Percentiles rank a stretch among this genome's conserved stretches.
phyloP scores from a whole-genome alignment of 2,113 vertebrate genomes.

The Apodemus speciosus region DNA sequence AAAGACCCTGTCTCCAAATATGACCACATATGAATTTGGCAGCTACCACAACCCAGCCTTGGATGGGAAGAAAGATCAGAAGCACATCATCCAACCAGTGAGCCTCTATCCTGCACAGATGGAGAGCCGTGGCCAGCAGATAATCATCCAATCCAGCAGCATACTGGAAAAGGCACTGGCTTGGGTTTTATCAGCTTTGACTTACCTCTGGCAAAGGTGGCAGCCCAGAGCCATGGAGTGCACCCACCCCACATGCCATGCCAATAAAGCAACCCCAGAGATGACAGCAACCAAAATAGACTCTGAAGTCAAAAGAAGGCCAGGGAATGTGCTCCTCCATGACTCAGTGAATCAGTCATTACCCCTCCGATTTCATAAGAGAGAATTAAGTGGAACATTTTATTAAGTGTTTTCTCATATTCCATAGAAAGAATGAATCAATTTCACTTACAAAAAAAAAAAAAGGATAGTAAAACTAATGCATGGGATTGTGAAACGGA shows the following conservation, averaged over 20 bases:
- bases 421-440: neutral
- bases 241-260: neutral
- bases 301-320: neutral
- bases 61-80: neutral
- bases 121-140: neutral
- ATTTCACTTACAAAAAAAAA: neutral
- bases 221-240: neutral
- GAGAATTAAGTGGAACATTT: neutral
- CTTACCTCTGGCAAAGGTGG: neutral
- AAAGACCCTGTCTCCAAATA: neutral
- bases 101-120: neutral
- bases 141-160: neutral
- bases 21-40: neutral
- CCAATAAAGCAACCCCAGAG: neutral
- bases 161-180: neutral
- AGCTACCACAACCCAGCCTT: too few species aligned
- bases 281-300: neutral
- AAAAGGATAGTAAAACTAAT: neutral
- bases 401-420: constrained; percentile 1
- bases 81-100: neutral
- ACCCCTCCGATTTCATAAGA: neutral
- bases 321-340: neutral
- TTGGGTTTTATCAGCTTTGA: neutral
- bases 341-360: neutral
- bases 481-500: neutral